Base-by-base conservation (phyloP, 2,113 vertebrate species). In the Zosterops hypoxanthus region DNA sequence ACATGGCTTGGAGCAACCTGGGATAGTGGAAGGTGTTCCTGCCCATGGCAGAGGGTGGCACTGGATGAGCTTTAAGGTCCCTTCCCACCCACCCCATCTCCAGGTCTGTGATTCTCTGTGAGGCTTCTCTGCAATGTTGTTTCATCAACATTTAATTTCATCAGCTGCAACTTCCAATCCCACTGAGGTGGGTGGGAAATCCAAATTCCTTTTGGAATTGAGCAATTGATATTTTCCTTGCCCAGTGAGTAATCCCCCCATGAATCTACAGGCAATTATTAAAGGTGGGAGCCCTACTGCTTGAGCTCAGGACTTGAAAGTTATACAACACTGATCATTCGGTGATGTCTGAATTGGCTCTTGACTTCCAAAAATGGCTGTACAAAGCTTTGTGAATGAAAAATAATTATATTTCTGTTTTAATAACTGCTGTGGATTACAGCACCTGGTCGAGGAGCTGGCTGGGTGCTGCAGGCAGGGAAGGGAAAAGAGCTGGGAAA, bases 1-100 rank as follows among this genome's bases (percentile, higher is more conserved):
- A 69, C 0, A 0, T 0, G 9, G 14, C 17, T 61, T 69, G 87
- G 14, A 82, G 17, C 22, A 42, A 4, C 5, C 29, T 61, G 34
- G 79, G 7, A 5, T 6, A 26, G 47, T 55, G 63, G 41, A 21
- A 76, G 21, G 3, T 61, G 70, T 60, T 13, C 9, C 41, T 47
- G 46, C 24, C 69, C 29, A 46, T 18, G 47, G 24, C n/a, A 53
- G 24, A 11, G 34, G 14, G 15, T 52, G 69, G 29, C 24, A 34
- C 4, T 15, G 24, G 41, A 68, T 47, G 47, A 31, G 5, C 24
- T 75, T 68, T 61, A 12, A 53, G 29, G 39, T 68, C 14, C 41
- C 21, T 61, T 55, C 55, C 17, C 19, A 31, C 8, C 16, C 61
- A 53, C 20, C 25, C 17, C 29, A 61, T 76, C 18, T 24, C 16